phyloP scores from a whole-genome alignment of 2,113 vertebrate species.

The Toxostoma redivivum region DNA sequence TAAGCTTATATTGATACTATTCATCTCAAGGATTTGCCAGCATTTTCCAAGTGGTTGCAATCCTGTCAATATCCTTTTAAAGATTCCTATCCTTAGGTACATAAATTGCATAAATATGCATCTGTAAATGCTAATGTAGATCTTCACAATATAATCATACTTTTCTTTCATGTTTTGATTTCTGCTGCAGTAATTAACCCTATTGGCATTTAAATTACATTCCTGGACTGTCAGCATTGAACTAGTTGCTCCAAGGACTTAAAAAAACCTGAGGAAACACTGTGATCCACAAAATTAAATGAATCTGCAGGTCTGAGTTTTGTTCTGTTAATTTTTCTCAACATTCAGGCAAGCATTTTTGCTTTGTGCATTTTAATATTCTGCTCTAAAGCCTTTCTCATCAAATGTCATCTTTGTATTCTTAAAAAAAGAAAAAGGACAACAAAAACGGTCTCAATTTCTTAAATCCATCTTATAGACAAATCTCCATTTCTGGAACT shows the following conservation, averaged over 20 bases:
- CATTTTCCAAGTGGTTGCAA: background rate
- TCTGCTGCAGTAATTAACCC: background rate
- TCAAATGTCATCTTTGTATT: background rate
- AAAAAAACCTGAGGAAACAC: background rate
- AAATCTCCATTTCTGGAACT: background rate
- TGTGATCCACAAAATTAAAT: background rate
- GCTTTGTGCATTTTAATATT: background rate
- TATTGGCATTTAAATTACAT: background rate
- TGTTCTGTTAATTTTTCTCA: background rate
- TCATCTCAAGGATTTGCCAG: background rate
- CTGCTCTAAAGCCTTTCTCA: background rate
- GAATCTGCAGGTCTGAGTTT: background rate
- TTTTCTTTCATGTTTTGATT: conserved; percentile 12
- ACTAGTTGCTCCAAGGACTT: background rate
- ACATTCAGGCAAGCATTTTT: background rate
- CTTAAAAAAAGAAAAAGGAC: background rate
- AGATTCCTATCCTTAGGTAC: background rate
- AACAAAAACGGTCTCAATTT: background rate
- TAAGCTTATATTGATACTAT: background rate
- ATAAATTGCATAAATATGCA: conserved; percentile 18
- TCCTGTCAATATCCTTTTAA: background rate
- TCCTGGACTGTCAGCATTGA: background rate
- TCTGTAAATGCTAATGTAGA: background rate
- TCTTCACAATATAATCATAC: background rate
- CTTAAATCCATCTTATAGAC: background rate